phyloP scores from a whole-genome alignment of 2,113 vertebrate genomes.

The Phrynosoma blainvillii region DNA sequence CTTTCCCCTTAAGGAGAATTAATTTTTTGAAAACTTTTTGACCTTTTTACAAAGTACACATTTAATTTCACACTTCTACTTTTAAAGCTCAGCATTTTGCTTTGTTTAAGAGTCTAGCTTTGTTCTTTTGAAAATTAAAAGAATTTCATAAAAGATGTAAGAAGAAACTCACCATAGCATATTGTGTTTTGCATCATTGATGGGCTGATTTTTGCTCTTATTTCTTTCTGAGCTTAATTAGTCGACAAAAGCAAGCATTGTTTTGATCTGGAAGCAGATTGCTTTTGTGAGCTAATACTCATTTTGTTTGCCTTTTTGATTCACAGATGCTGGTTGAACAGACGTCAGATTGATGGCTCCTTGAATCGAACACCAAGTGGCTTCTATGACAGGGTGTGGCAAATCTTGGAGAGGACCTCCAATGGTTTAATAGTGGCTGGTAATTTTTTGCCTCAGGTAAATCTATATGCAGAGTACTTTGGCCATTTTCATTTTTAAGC shows the following conservation, averaged over 20 bases:
- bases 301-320: constrained; percentile 7
- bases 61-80: neutral
- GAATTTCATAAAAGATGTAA: constrained; percentile 1
- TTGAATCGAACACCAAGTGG: constrained; percentile 92
- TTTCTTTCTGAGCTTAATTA: neutral
- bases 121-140: neutral
- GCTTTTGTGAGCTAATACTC: neutral
- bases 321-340: constrained; percentile 89
- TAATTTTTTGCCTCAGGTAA: constrained; percentile 92
- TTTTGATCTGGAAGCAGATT: neutral
- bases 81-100: constrained; percentile 11
- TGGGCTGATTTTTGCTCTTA: neutral
- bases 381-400: constrained; percentile 97
- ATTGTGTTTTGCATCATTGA: neutral
- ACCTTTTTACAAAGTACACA: neutral
- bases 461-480: neutral
- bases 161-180: neutral
- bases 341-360: constrained; percentile 92
- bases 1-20: constrained; percentile 34
- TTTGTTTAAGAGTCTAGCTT: constrained; percentile 15
- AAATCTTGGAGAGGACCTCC: constrained; percentile 94
- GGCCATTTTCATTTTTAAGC: neutral
- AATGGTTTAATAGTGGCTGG: constrained; percentile 88
- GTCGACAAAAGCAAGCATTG: neutral
- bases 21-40: constrained; percentile 16